phyloP scores from a whole-genome alignment of 2,797 vertebrate species.

The Bucorvus abyssinicus region DNA sequence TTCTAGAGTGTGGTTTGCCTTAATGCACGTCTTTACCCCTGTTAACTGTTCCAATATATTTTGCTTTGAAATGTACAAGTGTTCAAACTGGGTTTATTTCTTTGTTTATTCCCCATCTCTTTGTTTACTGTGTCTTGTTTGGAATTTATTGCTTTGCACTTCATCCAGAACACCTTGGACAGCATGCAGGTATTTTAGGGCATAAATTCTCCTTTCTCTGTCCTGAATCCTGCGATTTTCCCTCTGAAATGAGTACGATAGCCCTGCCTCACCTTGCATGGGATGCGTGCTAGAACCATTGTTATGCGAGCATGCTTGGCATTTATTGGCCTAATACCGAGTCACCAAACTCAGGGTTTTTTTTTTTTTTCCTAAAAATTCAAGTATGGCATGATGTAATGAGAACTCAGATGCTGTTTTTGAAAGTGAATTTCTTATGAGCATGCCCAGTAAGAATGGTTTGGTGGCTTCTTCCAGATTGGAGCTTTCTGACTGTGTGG shows the following conservation, averaged over 20 bases:
- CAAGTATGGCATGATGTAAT: not conserved
- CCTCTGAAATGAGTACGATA: not conserved
- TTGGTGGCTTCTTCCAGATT: not conserved
- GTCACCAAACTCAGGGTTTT: not conserved
- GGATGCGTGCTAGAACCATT: not conserved
- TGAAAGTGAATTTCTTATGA: not conserved
- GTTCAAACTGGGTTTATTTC: constrained; percentile 52
- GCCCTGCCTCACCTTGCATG: constrained; percentile 7
- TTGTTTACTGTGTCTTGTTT: constrained; percentile 82
- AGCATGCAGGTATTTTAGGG: constrained; percentile 97
- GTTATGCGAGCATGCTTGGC: constrained; percentile 47
- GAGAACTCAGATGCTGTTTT: not conserved
- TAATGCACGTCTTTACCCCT: constrained; percentile 10
- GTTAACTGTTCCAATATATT: not conserved
- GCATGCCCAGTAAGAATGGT: constrained; percentile 41
- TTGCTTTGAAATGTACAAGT: constrained; percentile 25
- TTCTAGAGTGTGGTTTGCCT: not conserved
- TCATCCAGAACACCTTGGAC: constrained; percentile 96
- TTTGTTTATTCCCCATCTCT: constrained; percentile 77
- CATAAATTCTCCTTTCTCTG: constrained; percentile 64
- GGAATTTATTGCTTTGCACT: constrained; percentile 79
- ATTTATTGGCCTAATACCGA: not conserved
- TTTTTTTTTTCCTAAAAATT: too few relatives aligned
- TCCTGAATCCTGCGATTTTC: not conserved
- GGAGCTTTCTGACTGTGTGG: not conserved